Evolutionary conservation across 1,140 invertebrate species (phyloP).

Genomic region (Drosophila funebris): DNA sequence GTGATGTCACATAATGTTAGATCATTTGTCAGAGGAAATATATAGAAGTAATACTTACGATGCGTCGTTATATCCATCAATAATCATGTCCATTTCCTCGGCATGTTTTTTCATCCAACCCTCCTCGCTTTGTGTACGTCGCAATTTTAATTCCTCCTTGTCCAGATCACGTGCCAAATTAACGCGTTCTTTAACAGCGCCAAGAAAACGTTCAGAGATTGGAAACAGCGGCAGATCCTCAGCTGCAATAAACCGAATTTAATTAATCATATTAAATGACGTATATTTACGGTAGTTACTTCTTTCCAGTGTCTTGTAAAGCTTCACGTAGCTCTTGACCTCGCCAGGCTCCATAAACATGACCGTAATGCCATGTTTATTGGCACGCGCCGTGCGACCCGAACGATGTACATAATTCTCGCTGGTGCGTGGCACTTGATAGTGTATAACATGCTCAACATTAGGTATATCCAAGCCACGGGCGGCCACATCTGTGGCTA

Average conservation of each 20-base stretch:
- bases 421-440: conserved; percentile 95
- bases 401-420: conserved; percentile 98
- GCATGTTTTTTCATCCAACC: conserved; percentile 92
- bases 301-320: conserved; percentile 92
- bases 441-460: conserved; percentile 98
- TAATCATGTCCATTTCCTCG: conserved; percentile 93
- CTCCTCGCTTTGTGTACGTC: conserved; percentile 88
- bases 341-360: conserved; percentile 96
- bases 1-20: not conserved
- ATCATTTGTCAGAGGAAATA: too few species aligned
- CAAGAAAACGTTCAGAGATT: conserved; percentile 88
- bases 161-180: conserved; percentile 92
- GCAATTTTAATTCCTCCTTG: conserved; percentile 88
- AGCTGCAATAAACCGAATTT: conserved; percentile 84
- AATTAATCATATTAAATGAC: not conserved
- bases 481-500: conserved; percentile 99
- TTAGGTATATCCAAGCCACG: conserved; percentile 97
- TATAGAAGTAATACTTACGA: conserved; percentile 42
- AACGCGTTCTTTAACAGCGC: conserved; percentile 89
- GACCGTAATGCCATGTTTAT: conserved; percentile 94
- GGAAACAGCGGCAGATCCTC: conserved; percentile 93
- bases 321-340: conserved; percentile 90
- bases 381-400: conserved; percentile 96
- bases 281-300: conserved; percentile 85
- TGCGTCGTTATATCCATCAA: conserved; percentile 87